Conservation (phyloP, 2,113 vertebrate species). For the Corythornis cristatus region DNA sequence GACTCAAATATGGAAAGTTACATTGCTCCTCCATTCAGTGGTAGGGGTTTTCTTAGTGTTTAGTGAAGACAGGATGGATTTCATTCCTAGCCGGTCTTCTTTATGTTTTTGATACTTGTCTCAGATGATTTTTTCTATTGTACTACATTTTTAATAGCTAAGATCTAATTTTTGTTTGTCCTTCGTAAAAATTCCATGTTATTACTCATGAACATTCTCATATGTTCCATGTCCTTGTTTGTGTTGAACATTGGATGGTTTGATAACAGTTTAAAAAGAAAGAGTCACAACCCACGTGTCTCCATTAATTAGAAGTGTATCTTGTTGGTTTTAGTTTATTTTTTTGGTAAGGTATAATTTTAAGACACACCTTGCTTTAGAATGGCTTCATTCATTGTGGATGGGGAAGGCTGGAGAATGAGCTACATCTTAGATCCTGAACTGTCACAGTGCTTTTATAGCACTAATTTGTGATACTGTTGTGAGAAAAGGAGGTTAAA, state of each 20-base stretch:
- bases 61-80: background rate
- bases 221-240: background rate
- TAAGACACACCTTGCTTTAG: background rate
- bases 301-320: background rate
- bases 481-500: background rate
- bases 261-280: background rate
- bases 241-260: background rate
- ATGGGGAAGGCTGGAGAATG: background rate
- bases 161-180: background rate
- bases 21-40: background rate
- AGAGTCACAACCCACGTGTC: background rate
- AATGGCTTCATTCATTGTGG: accelerated
- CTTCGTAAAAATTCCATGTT: background rate
- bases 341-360: background rate
- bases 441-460: background rate
- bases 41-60: background rate
- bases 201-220: background rate
- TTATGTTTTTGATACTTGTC: background rate
- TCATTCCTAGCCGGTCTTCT: background rate
- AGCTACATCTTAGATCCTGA: background rate
- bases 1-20: background rate
- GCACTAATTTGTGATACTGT: background rate
- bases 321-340: too few species aligned
- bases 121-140: background rate
- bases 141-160: background rate